Base-by-base conservation (phyloP, 1,140 invertebrate genomes). In the Brachionus koreanus region DNA sequence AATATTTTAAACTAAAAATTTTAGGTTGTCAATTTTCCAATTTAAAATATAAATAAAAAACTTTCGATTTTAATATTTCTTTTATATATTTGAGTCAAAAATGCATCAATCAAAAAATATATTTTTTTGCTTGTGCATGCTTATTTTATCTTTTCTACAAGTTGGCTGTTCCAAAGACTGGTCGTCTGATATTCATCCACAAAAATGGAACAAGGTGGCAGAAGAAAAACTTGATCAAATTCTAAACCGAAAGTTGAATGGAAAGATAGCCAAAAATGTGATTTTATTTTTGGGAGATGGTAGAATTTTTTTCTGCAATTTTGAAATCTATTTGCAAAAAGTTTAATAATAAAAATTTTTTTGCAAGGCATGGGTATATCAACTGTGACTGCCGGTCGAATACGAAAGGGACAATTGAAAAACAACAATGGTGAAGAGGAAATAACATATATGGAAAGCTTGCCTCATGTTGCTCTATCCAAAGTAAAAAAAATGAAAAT, bases 371-470 rank as follows among this genome's bases (percentile, higher is more conserved):
- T 98, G 95, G 95, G 95, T 6, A 90, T 94, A 0, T 92, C 93
- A 37, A 96, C 95, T 0, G 90, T 95, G n/a, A 95, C 95, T 0
- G 94, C 95, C 0, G 91, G 93, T 0, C 90, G 96, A 81, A 93
- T 94, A 75, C 89, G 91, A 75, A 90, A 91, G 84, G 92, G 92
- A 0, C 92, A 93, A 85, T 86, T 87, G 0, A 52, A 86, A 4
- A 89, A 90, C 0, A 83, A 84, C 16, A 88, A 90, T 9, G 93
- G 92, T 1, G 93, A 94, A 87, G 92, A 93, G 83, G 35, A 46
- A 42, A 25, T 49, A 12, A 46, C 46, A 65, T 39, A 16, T 16
- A 75, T 74, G 81, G 81, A 75, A 16, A 67, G 57, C 9, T 42
- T 85, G 0, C 77, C 83, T 9, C 57, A 84, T 65, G 57, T 74